Evolutionary conservation across 2,113 vertebrate species (phyloP).

Genomic region (Gobius niger): DNA sequence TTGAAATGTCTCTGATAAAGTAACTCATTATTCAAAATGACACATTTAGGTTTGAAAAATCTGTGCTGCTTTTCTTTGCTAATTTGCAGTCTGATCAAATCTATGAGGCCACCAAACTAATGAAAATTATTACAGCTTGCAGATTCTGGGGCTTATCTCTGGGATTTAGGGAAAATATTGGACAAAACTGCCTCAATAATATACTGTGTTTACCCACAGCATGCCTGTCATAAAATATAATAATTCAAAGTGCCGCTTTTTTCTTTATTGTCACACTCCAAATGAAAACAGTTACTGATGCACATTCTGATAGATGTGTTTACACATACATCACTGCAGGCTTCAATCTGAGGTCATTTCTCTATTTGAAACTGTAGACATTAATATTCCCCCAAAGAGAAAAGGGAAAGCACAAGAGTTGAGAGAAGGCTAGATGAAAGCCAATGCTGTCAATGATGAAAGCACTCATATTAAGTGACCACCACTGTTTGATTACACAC

Average conservation of each 20-base stretch:
- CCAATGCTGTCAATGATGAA: slow-evolving; percentile 4
- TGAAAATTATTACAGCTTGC: too few relatives aligned
- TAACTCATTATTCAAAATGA: too few relatives aligned
- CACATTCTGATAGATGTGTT: slow-evolving; percentile 4
- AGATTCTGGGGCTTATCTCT: too few relatives aligned
- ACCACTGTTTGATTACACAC: background rate
- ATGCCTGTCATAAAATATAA: slow-evolving; percentile 24
- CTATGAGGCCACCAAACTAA: background rate
- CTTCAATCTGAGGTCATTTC: background rate
- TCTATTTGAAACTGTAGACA: background rate
- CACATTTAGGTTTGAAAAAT: too few relatives aligned
- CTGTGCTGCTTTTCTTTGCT: background rate
- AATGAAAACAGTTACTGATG: slow-evolving; percentile 15
- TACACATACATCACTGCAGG: slow-evolving; percentile 4
- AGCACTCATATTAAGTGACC: background rate
- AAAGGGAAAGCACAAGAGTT: background rate
- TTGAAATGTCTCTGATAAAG: background rate
- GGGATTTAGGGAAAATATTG: background rate
- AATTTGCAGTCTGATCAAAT: background rate
- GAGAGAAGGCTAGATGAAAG: background rate
- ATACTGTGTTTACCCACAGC: slow-evolving; percentile 23
- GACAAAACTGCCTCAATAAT: background rate
- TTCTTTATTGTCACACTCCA: background rate
- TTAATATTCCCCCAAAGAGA: background rate
- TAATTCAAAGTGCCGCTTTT: slow-evolving; percentile 40